Evolutionary conservation across 2,797 vertebrate genomes (phyloP), one percentile per base, ranked within the genome.

Genomic region (Poecilia gillii): DNA sequence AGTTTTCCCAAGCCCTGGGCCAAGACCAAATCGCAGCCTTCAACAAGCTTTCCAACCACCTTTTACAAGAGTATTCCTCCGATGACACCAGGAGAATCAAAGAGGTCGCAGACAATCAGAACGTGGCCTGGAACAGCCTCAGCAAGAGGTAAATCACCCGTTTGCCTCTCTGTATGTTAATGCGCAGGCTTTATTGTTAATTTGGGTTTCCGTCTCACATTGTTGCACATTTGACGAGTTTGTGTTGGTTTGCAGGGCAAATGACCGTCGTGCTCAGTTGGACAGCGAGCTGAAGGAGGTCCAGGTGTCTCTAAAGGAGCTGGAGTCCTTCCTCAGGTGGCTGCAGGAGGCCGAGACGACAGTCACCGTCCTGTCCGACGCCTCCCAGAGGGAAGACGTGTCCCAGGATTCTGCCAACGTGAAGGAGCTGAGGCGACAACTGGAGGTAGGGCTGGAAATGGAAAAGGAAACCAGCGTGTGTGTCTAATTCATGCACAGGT

Each of bases 281-380:
- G 98, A 99, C 88, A 87, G 74, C 0, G 98, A 99, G 18, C 91
- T 98, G 81, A 97, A 96, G 91, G 90, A 85, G 0, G 91, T 98
- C 13, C 97, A 99, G 94, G 86, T 92, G 84, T 97, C 96, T 49
- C 96, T 97, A 66, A 94, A 94, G 86, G 97, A 99, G 89, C 94
- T 99, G 82, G 98, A 99, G 90, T 94, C 93, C 84, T 98, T 99
- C 87, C 94, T 98, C n/a, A 98, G 97, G 89, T 99, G 98, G 98
- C 95, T 99, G 57, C 97, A 97, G 86, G 98, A 99, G 93, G 97
- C 97, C 0, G 98, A 99, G 93, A 97, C 97, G 0, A 98, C 97
- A 0, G 93, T 96, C 75, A 99, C 98, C 7, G 96, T 98, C 77
- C 95, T 99, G 75, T 95, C 95, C 0, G 97, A 98, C 20, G 96